Evolutionary conservation across 1,140 invertebrate genomes (phyloP).

Genomic region (Drosophila lacertosa): DNA sequence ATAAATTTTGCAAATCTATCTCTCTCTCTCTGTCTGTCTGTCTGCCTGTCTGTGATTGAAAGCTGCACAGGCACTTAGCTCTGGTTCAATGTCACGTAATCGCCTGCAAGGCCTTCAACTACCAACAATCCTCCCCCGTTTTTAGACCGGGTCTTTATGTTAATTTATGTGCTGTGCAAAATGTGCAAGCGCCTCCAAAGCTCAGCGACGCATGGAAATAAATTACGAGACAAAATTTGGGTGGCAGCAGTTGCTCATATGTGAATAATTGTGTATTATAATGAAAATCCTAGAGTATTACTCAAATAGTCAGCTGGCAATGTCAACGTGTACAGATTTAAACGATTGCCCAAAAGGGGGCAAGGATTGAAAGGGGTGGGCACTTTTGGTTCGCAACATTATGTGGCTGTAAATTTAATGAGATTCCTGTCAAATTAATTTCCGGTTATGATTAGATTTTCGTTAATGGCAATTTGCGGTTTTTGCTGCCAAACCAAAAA

Average conservation of each 20-base stretch:
- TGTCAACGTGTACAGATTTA: conserved; percentile 79
- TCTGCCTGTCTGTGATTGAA: conserved; percentile 58
- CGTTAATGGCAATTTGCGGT: conserved; percentile 84
- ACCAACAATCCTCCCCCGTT: background rate
- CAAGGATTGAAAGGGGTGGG: background rate
- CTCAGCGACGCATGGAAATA: conserved; percentile 80
- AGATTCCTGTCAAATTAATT: conserved; percentile 84
- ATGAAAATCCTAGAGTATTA: conserved; percentile 75
- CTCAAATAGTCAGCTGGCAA: conserved; percentile 74
- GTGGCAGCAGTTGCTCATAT: conserved; percentile 59
- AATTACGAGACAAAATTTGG: conserved; percentile 53
- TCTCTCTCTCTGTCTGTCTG: background rate
- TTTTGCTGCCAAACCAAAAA: conserved; percentile 70
- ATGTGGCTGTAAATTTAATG: conserved; percentile 82
- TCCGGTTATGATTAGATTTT: conserved; percentile 84
- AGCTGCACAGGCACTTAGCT: conserved; percentile 58
- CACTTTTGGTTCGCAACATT: conserved; percentile 17
- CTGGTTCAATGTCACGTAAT: conserved; percentile 77
- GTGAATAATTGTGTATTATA: conserved; percentile 76
- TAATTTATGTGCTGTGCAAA: conserved; percentile 81
- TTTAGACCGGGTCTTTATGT: conserved; percentile 64
- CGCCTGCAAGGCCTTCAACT: conserved; percentile 60
- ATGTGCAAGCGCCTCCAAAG: conserved; percentile 75
- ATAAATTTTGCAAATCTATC: conserved; percentile 30
- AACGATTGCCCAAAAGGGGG: conserved; percentile 55